Base-by-base conservation (phyloP, 2,113 vertebrate species). In the Plecotus auritus region DNA sequence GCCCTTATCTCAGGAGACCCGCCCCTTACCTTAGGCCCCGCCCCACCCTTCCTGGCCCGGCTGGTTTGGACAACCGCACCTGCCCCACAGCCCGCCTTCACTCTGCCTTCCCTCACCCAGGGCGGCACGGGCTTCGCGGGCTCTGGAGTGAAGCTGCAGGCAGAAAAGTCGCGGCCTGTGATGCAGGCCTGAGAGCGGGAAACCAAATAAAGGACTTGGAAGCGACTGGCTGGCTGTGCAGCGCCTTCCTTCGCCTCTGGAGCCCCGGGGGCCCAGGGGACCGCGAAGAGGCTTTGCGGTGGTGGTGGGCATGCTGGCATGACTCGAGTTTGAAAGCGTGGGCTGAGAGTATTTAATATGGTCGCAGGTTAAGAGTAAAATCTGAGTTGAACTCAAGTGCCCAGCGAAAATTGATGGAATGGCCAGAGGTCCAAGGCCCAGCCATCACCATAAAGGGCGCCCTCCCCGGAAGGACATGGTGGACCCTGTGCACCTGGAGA, bases 151-250 rank as follows among this genome's bases (percentile, higher is more conserved):
- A 98, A 98, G 40, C 98, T 99, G 76, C 96, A 98, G 7, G 99
- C 99, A 0, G 99, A 99, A 97, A 99, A 99, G 97, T 98, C 99
- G 4, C 97, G 99, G 85, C 99, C 99, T 0, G 99, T 99, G 66
- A 99, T 99, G 99, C 99, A 99, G 92, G 99, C 99, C 23, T 99
- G 97, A 99, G 64, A 6, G 0, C 3, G 0, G 7, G 51, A n/a
- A 11, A 40, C 45, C 5, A 12, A 93, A 91, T 96, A 97, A 97
- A 2, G 12, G 35, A 11, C 72, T 77, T 61, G 73, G 23, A 28
- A 14, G 28, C 6, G 0, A 51, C 5, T 5, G 20, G 22, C 23
- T 8, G 1, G 22, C 18, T 10, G 1, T 2, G 26, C 88, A 47
- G 61, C 18, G 0, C 35, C 81, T 87, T 93, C 90, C 13, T 92